A percentile compares a stretch with the other conserved stretches of the same genome.
Conservation (phyloP, 2,888 invertebrate genomes). For the Phaonia tiefii region DNA sequence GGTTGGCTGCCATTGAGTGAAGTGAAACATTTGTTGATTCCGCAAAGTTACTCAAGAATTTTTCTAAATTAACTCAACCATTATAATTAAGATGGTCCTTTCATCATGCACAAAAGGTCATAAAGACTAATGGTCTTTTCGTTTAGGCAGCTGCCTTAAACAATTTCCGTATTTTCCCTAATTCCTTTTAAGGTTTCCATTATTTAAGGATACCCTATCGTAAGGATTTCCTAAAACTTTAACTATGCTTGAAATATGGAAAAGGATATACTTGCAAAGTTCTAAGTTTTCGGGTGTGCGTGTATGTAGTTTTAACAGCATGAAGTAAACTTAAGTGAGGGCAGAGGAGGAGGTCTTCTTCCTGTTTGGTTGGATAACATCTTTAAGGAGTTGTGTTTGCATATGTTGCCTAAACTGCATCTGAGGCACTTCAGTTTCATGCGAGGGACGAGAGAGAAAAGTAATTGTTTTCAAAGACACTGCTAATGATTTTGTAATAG, state of each 20-base stretch:
- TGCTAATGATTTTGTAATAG: slow-evolving; percentile 65
- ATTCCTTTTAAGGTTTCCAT: slow-evolving; percentile 8
- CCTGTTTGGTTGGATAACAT: slow-evolving; percentile 5
- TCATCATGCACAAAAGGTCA: slow-evolving; percentile 15
- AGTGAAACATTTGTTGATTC: neutral
- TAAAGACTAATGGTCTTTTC: slow-evolving; percentile 42
- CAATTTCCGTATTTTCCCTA: neutral
- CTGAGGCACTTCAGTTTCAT: slow-evolving; percentile 3
- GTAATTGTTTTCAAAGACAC: slow-evolving; percentile 27
- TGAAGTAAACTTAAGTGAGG: slow-evolving; percentile 13
- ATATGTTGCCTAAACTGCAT: slow-evolving; percentile 53
- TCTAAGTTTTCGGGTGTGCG: neutral
- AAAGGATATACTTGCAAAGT: slow-evolving; percentile 31
- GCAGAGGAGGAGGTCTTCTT: slow-evolving; percentile 54
- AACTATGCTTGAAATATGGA: slow-evolving; percentile 28
- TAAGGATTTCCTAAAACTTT: slow-evolving; percentile 35
- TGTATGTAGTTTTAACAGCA: slow-evolving; percentile 29
- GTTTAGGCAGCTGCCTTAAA: slow-evolving; percentile 3
- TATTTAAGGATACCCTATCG: neutral
- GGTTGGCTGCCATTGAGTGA: slow-evolving; percentile 9
- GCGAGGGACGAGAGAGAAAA: no score
- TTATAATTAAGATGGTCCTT: slow-evolving; percentile 55
- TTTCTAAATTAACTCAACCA: neutral
- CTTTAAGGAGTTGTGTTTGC: slow-evolving; percentile 39
- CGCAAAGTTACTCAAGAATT: slow-evolving; percentile 1